Evolutionary conservation across 2,888 invertebrate species (phyloP).

Genomic region (Agriopis aurantiaria): DNA sequence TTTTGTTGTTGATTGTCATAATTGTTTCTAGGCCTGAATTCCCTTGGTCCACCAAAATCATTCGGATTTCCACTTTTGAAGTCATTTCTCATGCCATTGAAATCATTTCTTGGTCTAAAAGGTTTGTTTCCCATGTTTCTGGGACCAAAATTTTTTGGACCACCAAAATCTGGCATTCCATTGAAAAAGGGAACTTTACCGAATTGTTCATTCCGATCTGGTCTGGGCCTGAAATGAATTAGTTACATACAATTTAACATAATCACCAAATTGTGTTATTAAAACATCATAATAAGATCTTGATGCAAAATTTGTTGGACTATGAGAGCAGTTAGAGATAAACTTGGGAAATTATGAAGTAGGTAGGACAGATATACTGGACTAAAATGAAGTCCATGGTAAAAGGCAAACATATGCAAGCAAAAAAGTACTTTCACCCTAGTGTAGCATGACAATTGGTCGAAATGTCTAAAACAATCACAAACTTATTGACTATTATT

Average conservation of each 20-base stretch:
- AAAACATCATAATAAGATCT: no score
- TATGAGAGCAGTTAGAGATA: neutral
- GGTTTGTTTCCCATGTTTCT: slow-evolving; percentile 78
- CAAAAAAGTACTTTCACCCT: slow-evolving; percentile 7
- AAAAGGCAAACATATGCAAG: neutral
- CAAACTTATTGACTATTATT: neutral
- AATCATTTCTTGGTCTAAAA: slow-evolving; percentile 82
- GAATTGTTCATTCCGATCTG: slow-evolving; percentile 89
- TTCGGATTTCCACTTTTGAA: slow-evolving; percentile 74
- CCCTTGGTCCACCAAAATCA: slow-evolving; percentile 83
- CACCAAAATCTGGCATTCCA: slow-evolving; percentile 80
- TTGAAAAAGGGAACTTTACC: slow-evolving; percentile 85
- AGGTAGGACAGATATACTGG: neutral
- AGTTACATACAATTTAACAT: slow-evolving; percentile 4
- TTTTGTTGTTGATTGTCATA: slow-evolving; percentile 72
- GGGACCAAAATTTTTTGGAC: slow-evolving; percentile 82
- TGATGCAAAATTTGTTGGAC: no score
- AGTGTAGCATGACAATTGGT: neutral
- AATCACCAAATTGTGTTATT: neutral
- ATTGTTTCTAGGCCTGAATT: slow-evolving; percentile 76
- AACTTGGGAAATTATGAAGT: neutral
- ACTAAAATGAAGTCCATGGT: neutral
- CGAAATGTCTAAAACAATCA: neutral
- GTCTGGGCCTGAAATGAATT: slow-evolving; percentile 86
- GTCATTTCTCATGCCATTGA: slow-evolving; percentile 80